These are phyloP conservation scores for Cheirogaleus medius DNA, from an alignment of 2,113 vertebrate species.

Conservation along the genomic window DNA sequence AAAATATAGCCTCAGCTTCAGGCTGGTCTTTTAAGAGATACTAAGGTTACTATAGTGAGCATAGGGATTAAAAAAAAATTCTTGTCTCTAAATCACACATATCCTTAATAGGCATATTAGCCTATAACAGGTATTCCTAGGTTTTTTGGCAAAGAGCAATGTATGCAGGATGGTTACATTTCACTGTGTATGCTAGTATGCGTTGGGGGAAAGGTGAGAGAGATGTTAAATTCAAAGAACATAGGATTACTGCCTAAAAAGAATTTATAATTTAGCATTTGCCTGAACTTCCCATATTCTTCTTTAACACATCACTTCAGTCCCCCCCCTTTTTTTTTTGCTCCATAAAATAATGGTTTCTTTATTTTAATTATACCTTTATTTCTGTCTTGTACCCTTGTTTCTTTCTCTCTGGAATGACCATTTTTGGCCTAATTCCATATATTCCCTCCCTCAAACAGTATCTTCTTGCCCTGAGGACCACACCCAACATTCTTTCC, in stretches of 20 bases:
- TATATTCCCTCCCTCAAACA: neutral
- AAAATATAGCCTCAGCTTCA: neutral
- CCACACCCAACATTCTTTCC: neutral
- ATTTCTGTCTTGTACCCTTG: neutral
- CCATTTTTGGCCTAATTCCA: neutral
- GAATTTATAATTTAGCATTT: neutral
- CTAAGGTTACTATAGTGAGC: neutral
- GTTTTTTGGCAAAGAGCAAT: neutral
- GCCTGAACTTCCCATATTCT: neutral
- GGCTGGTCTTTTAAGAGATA: neutral
- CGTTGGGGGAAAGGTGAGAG: neutral
- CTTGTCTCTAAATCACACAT: neutral
- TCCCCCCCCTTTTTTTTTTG: neutral
- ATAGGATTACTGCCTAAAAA: neutral
- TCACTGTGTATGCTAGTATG: neutral
- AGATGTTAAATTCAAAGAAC: neutral
- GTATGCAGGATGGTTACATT: neutral
- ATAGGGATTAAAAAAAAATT: neutral
- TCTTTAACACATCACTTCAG: conserved; percentile 9
- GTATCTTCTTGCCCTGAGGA: neutral
- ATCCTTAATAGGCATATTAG: neutral
- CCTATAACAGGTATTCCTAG: neutral
- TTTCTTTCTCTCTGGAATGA: neutral
- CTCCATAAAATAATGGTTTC: neutral
- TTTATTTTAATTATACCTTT: neutral